Evolutionary conservation across 2,113 vertebrate genomes (phyloP).

Genomic region (Eleginops maclovinus): DNA sequence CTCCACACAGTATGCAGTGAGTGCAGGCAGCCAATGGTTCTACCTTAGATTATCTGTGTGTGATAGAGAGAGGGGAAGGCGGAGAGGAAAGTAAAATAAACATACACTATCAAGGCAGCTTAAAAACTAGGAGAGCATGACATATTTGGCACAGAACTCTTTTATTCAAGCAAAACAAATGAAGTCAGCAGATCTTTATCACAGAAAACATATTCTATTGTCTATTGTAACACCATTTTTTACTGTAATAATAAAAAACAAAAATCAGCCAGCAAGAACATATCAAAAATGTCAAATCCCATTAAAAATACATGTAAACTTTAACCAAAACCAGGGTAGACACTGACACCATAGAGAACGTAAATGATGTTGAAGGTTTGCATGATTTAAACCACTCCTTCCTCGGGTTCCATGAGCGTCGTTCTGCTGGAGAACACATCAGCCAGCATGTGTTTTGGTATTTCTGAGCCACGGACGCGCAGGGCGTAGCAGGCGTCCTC

Average conservation of each 20-base stretch:
- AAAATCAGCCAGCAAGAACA: slow-evolving; percentile 30
- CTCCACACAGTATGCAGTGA: slow-evolving; percentile 21
- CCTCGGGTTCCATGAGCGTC: slow-evolving; percentile 90
- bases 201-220: slow-evolving; percentile 34
- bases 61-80: slow-evolving; percentile 37
- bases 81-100: slow-evolving; percentile 58
- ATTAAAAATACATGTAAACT: slow-evolving; percentile 44
- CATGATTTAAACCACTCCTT: slow-evolving; percentile 85
- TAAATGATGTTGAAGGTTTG: not conserved
- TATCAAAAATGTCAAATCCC: slow-evolving; percentile 19
- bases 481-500: slow-evolving; percentile 96
- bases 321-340: slow-evolving; percentile 4
- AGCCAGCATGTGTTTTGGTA: slow-evolving; percentile 97
- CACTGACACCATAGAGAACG: slow-evolving; percentile 4
- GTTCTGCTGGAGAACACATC: slow-evolving; percentile 93
- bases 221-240: slow-evolving; percentile 27
- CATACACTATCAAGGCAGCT: slow-evolving; percentile 54
- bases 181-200: slow-evolving; percentile 52
- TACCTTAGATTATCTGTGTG: slow-evolving; percentile 71
- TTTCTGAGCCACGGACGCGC: slow-evolving; percentile 94
- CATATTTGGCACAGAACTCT: slow-evolving; percentile 53
- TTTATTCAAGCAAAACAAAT: slow-evolving; percentile 72
- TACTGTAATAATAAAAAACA: slow-evolving; percentile 27
- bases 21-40: slow-evolving; percentile 42
- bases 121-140: slow-evolving; percentile 29